Evolutionary conservation across 2,888 invertebrate species (phyloP), one percentile per base, ranked within the genome.

Genomic region (Leptothorax acervorum): DNA sequence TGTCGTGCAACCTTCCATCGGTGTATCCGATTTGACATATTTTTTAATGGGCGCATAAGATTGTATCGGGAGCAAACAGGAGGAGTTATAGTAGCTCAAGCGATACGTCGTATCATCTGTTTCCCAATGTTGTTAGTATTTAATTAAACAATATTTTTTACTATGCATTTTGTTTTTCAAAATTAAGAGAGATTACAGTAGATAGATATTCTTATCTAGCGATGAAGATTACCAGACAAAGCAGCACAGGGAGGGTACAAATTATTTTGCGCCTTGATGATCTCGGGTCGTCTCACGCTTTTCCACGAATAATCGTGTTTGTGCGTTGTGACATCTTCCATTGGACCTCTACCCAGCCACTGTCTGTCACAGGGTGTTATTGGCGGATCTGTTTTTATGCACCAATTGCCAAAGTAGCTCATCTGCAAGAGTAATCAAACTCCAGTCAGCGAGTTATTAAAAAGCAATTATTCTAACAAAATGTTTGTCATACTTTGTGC

Each of bases 321-420:
- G 88, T 97, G 96, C 0, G 97, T 97, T 2, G 97, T 97, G 85
- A 96, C 95, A 87, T 96, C 96, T 94, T 97, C 97, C 95, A 97
- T 96, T n/a, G 97, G 97, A 31, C 96, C 96, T 87, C 96, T 96
- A 78, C 93, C 94, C 3, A 94, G 85, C 89, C 91, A 90, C 71
- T 92, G 90, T 73, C 92, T 91, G 5, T 83, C 82, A 63, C 92
- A 92, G 23, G 94, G 93, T 12, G 83, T 85, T 11, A 93, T 93
- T 18, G 88, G 85, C 18, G 82, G 53, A 60, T 92, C 92, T 4
- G 91, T 92, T 65, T 92, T 89, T 0, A 90, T 70, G 71, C 93
- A 93, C 93, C 94, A 94, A 84, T 95, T 94, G 55, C 94, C 94
- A 31, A 92, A 45, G 81, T 93, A 95, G 82, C 94, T 95, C 87